Evolutionary conservation across 2,113 vertebrate genomes (phyloP).

Genomic region (Stomatorhinus ivindoensis): DNA sequence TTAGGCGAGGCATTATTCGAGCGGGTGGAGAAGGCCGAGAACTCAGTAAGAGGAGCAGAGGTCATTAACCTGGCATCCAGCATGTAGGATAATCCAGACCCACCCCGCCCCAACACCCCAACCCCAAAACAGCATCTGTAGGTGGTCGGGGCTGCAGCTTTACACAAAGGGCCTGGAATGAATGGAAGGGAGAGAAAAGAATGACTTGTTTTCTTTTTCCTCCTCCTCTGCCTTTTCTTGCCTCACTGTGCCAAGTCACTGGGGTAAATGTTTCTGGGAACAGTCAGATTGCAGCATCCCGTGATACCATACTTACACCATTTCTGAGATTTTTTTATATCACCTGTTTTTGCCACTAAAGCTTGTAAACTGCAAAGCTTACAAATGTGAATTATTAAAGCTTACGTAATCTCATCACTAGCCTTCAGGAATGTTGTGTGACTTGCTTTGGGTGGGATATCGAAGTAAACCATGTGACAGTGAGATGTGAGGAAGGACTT

Average conservation of each 20-base stretch:
- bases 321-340: not conserved
- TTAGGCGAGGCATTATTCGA: slow-evolving; percentile 46
- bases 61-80: not conserved
- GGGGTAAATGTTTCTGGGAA: not conserved
- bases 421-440: not conserved
- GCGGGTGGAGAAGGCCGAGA: slow-evolving; percentile 19
- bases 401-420: not conserved
- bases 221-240: not conserved
- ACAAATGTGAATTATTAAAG: not conserved
- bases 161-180: not conserved
- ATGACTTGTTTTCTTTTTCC: not conserved
- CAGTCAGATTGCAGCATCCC: not conserved
- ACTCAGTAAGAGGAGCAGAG: slow-evolving; percentile 1
- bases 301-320: not conserved
- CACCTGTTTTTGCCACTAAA: not conserved
- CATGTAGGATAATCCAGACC: not conserved
- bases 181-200: not conserved
- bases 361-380: not conserved
- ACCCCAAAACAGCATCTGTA: not conserved
- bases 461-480: not conserved
- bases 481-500: not conserved
- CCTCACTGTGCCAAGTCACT: not conserved
- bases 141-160: not conserved
- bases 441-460: not conserved
- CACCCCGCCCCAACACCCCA: not conserved